A percentile compares a stretch with the other conserved stretches of the same genome.
Evolutionary conservation across 2,113 vertebrate species (phyloP).

Genomic region (Rhabdornis inornatus): DNA sequence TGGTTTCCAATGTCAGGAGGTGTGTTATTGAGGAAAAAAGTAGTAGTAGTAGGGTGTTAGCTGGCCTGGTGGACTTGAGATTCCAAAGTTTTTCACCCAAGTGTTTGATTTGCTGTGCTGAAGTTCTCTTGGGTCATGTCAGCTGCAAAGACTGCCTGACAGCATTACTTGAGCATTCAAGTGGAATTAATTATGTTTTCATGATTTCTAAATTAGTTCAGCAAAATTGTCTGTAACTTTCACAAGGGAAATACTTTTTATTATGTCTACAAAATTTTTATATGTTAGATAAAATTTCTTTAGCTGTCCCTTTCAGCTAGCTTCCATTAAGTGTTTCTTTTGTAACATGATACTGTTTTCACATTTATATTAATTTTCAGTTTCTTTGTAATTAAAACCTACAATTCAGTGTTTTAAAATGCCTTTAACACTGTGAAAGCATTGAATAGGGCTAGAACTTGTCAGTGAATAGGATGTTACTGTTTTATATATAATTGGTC

Average conservation of each 20-base stretch:
- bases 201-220: slow-evolving; percentile 61
- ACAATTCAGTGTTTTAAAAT: not conserved
- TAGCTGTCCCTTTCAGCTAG: not conserved
- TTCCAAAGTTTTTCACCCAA: slow-evolving; percentile 6
- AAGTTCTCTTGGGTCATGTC: slow-evolving; percentile 28
- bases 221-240: slow-evolving; percentile 55
- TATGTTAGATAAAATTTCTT: slow-evolving; percentile 31
- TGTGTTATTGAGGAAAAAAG: not conserved
- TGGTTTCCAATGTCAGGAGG: not conserved
- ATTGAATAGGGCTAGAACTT: not conserved
- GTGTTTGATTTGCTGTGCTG: slow-evolving; percentile 17
- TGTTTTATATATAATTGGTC: not conserved
- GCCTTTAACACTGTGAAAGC: not conserved
- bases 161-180: slow-evolving; percentile 59
- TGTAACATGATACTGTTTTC: not conserved
- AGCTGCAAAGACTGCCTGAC: slow-evolving; percentile 35
- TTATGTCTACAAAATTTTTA: slow-evolving; percentile 58
- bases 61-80: not conserved
- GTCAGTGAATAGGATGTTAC: not conserved
- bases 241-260: slow-evolving; percentile 53
- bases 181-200: slow-evolving; percentile 66
- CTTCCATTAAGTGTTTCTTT: not conserved
- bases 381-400: not conserved
- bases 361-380: not conserved
- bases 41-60: not conserved